Evolutionary conservation across 2,797 vertebrate species (phyloP), one percentile per base, ranked within the genome.

Genomic region (Apogon talboti): DNA sequence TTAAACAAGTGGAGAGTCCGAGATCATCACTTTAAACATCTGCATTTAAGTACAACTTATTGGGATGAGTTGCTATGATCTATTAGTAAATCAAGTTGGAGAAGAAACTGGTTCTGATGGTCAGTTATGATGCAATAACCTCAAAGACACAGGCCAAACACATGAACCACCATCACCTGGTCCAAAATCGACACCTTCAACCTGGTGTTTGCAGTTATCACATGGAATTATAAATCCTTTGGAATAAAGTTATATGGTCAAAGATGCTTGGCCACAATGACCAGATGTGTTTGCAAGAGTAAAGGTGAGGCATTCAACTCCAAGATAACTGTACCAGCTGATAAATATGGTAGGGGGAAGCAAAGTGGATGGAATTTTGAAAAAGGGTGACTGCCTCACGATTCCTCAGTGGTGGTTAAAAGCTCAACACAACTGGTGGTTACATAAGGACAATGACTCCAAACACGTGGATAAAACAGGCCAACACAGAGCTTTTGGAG

Each of bases 251-350:
- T 47, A 21, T 24, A 10, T 24, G 15, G 21, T 42, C 21, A 57
- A 24, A 44, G 37, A 16, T 42, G 28, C 37, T 38, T 53, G 50
- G 50, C 61, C 46, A 52, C 6, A 19, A 9, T 41, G 15, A 42
- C 15, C 33, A 12, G 7, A 58, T 43, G 46, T 18, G 19, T 56
- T 16, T n/a, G 9, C 38, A 38, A 28, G 28, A 62, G 19, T 28
- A 48, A 56, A 11, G 55, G 28, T 18, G 54, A 56, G 12, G 13
- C 21, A 15, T 33, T 47, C 12, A 43, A 28, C 7, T 18, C 11
- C 11, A 24, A 54, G 4, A 37, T 24, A 14, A 54, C 16, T 16
- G 33, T n/a, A 16, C 11, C 59, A 18, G 2, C 37, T 24, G n/a
- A 52, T 13, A 24, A 14, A 15, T 24, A 46, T 14, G 7, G 44